Evolutionary conservation across 2,888 invertebrate species (phyloP), one percentile per base, ranked within the genome.

Genomic region (Dolomedes plantarius): DNA sequence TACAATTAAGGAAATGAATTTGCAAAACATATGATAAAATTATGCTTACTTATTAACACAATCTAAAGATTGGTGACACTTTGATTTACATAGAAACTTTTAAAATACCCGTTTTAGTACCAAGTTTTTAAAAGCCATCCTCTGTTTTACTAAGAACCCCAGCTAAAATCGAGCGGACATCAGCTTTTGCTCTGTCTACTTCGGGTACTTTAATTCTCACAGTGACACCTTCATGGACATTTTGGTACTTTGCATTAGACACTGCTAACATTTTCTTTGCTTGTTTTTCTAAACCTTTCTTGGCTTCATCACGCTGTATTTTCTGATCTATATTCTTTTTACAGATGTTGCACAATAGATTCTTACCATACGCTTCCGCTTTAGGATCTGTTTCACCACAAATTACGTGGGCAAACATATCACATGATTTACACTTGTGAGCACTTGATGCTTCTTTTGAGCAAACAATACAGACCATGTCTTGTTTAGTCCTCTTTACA

Each of bases 401-500:
- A n/a, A n/a, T n/a, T n/a, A n/a, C n/a, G n/a, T n/a, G n/a, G n/a
- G n/a, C n/a, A 36, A 5, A 36, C 36, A 7, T 36, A 36, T 36
- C 5, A 7, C 36, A 36, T 36, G 36, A 36, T 36, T 36, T 36
- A 36, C 36, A 36, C 36, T 36, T 36, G 36, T 36, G 36, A 36
- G 36, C 11, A 36, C 36, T 36, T 36, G 36, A 36, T 36, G 36
- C 36, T 36, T 11, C 36, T 39, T 71, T 71, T 79, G 71, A 79
- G 19, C 27, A 72, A 79, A 79, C 62, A 78, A 27, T 7, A 29
- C 31, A 28, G n/a, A 67, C 41, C 23, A 39, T 62, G 32, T 69
- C 69, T 78, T 62, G 36, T 13, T 71, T 0, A 71, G n/a, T 79
- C 36, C 27, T 78, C 5, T 79, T 71, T 64, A 19, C 41, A 39